phyloP scores from a whole-genome alignment of 2,888 invertebrate species.

The Dorcus hopei region DNA sequence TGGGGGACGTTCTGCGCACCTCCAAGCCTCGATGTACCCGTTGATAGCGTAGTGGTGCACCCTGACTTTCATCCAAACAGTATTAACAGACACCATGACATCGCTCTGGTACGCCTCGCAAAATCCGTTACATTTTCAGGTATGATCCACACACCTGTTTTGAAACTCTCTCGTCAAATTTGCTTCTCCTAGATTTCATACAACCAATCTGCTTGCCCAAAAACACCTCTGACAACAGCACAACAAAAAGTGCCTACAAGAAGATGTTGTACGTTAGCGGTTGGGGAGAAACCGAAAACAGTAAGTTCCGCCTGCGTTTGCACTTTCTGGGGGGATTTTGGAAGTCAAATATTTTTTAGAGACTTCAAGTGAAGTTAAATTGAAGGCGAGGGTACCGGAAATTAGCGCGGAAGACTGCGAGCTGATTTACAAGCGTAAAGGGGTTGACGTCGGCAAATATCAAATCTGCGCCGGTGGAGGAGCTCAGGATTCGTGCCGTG shows the following conservation, averaged over 20 bases:
- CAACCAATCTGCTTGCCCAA: conserved; percentile 59
- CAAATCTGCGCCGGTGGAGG: conserved; percentile 72
- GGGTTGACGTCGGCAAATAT: conserved; percentile 51
- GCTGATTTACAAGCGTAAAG: conserved; percentile 49
- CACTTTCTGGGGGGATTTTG: background rate
- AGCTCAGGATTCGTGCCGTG: conserved; percentile 67
- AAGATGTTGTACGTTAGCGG: conserved; percentile 50
- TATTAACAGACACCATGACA: conserved; percentile 31
- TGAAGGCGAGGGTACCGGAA: conserved; percentile 59
- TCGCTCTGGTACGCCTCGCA: conserved; percentile 52
- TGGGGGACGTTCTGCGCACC: conserved; percentile 48
- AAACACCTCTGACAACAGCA: conserved; percentile 24
- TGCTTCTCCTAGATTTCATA: conserved; percentile 52
- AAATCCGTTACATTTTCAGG: conserved; percentile 49
- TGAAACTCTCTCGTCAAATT: background rate
- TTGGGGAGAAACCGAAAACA: conserved; percentile 60
- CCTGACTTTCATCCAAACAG: conserved; percentile 42
- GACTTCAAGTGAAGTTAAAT: conserved; percentile 53
- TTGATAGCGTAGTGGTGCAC: conserved; percentile 44
- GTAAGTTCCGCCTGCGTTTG: conserved; percentile 33
- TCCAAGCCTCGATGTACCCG: conserved; percentile 39
- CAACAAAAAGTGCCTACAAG: conserved; percentile 32
- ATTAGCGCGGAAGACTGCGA: conserved; percentile 49
- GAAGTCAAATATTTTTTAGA: background rate
- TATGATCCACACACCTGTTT: conserved; percentile 26